Percentiles rank a stretch among this genome's conserved stretches.
These are phyloP conservation scores for Scyliorhinus canicula DNA, from an alignment of 2,797 vertebrate species.

Conservation along the genomic window DNA sequence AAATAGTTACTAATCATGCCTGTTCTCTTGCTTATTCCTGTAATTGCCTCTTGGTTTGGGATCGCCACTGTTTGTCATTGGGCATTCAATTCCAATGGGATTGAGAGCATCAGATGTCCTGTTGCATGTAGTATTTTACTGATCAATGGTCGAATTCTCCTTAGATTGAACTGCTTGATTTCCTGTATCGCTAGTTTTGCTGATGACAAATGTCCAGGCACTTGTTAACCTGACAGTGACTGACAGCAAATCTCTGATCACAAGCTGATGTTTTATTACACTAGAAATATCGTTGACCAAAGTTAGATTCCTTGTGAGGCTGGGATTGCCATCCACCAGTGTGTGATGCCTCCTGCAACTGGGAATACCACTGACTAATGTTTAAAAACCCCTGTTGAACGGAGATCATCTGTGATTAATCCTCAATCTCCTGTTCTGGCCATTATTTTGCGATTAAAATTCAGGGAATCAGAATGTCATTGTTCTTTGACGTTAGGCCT, in stretches of 20 bases:
- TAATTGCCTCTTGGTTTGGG: background rate
- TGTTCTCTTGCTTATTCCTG: background rate
- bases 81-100: background rate
- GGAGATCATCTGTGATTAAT: background rate
- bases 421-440: background rate
- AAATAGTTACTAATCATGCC: background rate
- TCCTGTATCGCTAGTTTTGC: too few species aligned
- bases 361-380: background rate
- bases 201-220: background rate
- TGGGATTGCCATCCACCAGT: background rate
- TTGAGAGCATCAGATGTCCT: background rate
- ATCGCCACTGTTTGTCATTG: background rate
- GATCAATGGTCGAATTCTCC: background rate
- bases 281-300: background rate
- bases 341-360: background rate
- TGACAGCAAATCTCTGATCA: background rate
- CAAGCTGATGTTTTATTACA: background rate
- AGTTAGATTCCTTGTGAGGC: background rate
- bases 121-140: background rate
- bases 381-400: too few species aligned
- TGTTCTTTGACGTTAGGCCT: background rate
- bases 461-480: background rate
- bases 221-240: background rate
- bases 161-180: background rate
- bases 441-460: background rate